Percentiles rank a stretch among this genome's conserved stretches.
phyloP scores from a whole-genome alignment of 1,140 invertebrate species.

The Argopecten irradians region DNA sequence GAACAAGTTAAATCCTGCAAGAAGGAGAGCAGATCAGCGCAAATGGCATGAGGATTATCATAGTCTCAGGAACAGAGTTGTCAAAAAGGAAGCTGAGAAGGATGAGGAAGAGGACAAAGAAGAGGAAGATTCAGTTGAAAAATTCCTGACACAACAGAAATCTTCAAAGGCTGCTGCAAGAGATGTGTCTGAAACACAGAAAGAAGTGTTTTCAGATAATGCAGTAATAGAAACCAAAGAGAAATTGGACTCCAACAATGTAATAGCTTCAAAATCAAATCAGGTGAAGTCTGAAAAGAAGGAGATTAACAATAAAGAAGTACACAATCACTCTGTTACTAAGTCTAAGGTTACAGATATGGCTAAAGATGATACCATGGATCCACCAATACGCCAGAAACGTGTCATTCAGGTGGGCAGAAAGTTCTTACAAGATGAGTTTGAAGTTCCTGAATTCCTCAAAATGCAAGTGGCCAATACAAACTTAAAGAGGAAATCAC shows the following conservation, averaged over 20 bases:
- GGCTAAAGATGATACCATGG: not conserved
- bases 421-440: slow-evolving; percentile 28
- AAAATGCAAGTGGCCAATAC: slow-evolving; percentile 38
- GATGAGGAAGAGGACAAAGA: not conserved
- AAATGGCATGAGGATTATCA: not conserved
- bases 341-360: not conserved
- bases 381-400: not conserved
- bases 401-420: slow-evolving; percentile 4
- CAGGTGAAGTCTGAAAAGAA: not conserved
- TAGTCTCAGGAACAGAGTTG: not conserved
- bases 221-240: not conserved
- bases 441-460: slow-evolving; percentile 44
- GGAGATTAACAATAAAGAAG: not conserved
- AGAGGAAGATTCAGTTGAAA: not conserved
- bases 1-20: not conserved
- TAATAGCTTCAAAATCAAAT: not conserved
- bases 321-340: not conserved
- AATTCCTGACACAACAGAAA: not conserved
- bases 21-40: not conserved
- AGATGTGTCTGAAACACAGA: not conserved
- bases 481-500: slow-evolving; percentile 39
- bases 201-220: not conserved
- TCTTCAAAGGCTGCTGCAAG: not conserved
- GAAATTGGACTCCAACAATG: not conserved
- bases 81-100: not conserved